Conservation (phyloP, 2,797 vertebrate genomes). For the Pseudochromis fuscus region DNA sequence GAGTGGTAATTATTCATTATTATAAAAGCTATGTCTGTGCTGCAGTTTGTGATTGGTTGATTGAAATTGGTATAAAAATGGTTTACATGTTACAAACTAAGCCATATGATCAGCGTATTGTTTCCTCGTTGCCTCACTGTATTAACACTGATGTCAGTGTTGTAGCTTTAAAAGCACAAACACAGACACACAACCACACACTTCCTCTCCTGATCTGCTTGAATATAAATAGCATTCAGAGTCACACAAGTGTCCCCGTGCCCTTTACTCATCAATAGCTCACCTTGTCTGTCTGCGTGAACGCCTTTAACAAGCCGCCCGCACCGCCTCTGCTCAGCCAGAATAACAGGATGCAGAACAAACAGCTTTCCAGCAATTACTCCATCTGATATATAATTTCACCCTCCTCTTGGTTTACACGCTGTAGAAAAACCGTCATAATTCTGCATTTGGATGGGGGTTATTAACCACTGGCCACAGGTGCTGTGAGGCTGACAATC, state of each 20-base stretch:
- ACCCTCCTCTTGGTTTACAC: slow-evolving; percentile 60
- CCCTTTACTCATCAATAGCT: slow-evolving; percentile 54
- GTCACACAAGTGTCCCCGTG: slow-evolving; percentile 29
- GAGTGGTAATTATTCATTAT: too few relatives aligned
- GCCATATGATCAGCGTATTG: neutral
- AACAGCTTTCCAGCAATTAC: slow-evolving; percentile 65
- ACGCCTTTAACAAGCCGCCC: slow-evolving; percentile 44
- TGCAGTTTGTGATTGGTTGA: too few relatives aligned
- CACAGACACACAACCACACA: slow-evolving; percentile 24
- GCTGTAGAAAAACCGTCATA: slow-evolving; percentile 52
- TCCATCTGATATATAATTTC: slow-evolving; percentile 68
- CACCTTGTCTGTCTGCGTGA: slow-evolving; percentile 37
- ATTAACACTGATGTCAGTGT: neutral
- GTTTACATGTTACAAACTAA: too few relatives aligned
- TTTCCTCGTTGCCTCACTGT: neutral
- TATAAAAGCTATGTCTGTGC: too few relatives aligned
- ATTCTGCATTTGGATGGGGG: slow-evolving; percentile 56
- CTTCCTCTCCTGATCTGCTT: slow-evolving; percentile 17
- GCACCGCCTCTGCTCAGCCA: slow-evolving; percentile 43
- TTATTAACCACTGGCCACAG: slow-evolving; percentile 60
- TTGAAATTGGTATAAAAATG: too few relatives aligned
- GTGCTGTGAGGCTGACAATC: slow-evolving; percentile 59
- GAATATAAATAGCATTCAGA: slow-evolving; percentile 29
- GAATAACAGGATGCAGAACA: slow-evolving; percentile 60
- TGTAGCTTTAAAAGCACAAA: neutral